Conservation (phyloP, 2,797 vertebrate genomes). For the Mastacembelus armatus region DNA sequence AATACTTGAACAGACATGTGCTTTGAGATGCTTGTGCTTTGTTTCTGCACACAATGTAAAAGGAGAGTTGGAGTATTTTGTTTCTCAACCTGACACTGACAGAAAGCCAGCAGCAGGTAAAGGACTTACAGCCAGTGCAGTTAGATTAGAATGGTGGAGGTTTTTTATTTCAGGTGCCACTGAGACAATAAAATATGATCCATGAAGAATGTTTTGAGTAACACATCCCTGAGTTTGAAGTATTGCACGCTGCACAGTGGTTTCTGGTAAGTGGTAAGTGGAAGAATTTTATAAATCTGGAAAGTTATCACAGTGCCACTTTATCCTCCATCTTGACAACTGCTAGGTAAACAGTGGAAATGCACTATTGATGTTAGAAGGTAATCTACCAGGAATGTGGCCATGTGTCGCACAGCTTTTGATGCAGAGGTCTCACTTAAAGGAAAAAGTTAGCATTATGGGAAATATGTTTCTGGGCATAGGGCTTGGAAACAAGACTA, state of each 20-base stretch:
- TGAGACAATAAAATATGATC: constrained; percentile 19
- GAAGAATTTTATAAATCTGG: background rate
- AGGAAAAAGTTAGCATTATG: too few relatives aligned
- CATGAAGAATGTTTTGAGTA: background rate
- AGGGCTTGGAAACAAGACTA: too few relatives aligned
- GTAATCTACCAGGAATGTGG: background rate
- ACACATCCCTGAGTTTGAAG: background rate
- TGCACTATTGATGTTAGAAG: background rate
- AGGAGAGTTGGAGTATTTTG: background rate
- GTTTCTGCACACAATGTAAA: background rate
- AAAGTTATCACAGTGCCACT: background rate
- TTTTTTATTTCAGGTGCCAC: constrained; percentile 1
- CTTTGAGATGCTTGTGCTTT: constrained; percentile 7
- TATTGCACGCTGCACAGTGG: background rate
- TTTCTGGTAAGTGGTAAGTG: background rate
- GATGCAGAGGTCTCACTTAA: too few relatives aligned
- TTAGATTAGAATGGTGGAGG: background rate
- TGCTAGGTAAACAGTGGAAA: background rate
- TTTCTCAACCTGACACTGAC: constrained; percentile 17
- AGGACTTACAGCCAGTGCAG: constrained; percentile 1
- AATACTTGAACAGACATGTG: constrained; percentile 38
- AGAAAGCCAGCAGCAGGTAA: constrained; percentile 21
- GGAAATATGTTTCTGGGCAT: too few relatives aligned
- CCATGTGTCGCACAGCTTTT: background rate
- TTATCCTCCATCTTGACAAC: background rate